Base-by-base conservation (phyloP, 2,797 vertebrate genomes). In the Hybognathus amarus region DNA sequence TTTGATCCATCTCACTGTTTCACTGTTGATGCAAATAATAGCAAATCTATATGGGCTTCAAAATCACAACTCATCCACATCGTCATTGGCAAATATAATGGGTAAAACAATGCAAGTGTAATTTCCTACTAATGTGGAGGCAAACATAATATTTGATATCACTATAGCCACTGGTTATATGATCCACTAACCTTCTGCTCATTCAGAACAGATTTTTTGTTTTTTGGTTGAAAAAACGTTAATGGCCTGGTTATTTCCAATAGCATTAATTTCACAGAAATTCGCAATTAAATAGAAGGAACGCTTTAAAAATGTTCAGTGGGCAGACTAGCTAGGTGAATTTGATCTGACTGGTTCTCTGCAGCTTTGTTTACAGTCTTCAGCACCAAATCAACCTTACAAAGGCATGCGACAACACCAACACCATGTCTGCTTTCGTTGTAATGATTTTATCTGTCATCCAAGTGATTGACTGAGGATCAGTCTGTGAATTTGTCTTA, bases 361-460 rank as follows among this genome's bases (percentile, higher is more conserved):
- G 3, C 76, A 76, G 70, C 17, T 50, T 59, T 86, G 61, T 86
- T 83, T 83, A 86, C 77, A 24, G 81, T 83, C 59, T 24, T 71
- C 24, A 66, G 54, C 59, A 56, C 4, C 59, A 73, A 64, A 82
- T 74, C 66, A 77, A 71, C 45, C 61, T 6, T 66, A 56, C 45
- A 47, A 67, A 56, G 17, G 61, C 76, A 75, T 61, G 30, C 3
- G 5, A 67, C 38, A 27, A 78, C 59, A 45, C 22, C 80, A 67
- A 59, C 40, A 33, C 15, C 22, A 12, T 63, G 69, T 67, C 61
- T 64, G 63, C 76, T 56, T 79, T 79, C 20, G 10, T 54, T 79
- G 33, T 54, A 68, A 50, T 54, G 76, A 63, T 83, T 63, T 80
- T 40, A 76, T 79, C 69, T n/a, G 6, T 27, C 36, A 1, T 22